Evolutionary conservation across 2,113 vertebrate genomes (phyloP), one percentile per base, ranked within the genome.

Genomic region (Cricetomys ansorgei): DNA sequence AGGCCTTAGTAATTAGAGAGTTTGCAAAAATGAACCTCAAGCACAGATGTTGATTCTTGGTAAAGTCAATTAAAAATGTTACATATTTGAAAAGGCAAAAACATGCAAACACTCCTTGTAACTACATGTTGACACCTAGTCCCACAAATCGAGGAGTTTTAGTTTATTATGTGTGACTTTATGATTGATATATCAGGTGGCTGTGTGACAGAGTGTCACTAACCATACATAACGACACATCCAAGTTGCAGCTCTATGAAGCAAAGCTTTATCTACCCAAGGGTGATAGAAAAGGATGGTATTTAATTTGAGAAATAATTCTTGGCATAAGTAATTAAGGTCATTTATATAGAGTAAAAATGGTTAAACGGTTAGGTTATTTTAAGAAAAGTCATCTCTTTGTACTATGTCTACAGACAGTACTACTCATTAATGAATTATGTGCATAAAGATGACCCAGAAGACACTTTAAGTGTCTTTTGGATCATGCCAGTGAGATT

Each of bases 251-350:
- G 13, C 45, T 85, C 69, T 65, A 94, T 88, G 65, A 91, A 19
- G 21, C 48, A 91, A 93, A 94, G 8, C 31, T 69, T 77, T 86
- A 53, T 62, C 13, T n/a, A 15, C 48, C 48, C 75, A 53, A 88
- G 9, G 7, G 7, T 12, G 48, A 5, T 55, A 93, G 62, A 53
- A 5, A 89, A 92, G 93, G 29, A 86, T 34, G 19, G 19, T n/a
- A 91, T 57, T 95, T 69, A 92, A 48, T 76, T 55, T 70, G 87
- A 89, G 73, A 96, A 93, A 84, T 83, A 88, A 94, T 79, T 93
- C 15, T 88, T 95, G 45, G 37, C 37, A 79, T 69, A 94, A 62
- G 8, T 37, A 43, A 67, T 80, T n/a, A n/a, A 79, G 75, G 43
- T 64, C 79, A 83, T 64, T 93, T 55, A 64, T 27, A 37, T 29